These are phyloP conservation scores for Thryonomys swinderianus DNA, from an alignment of 2,113 vertebrate genomes.

Conservation along the genomic window DNA sequence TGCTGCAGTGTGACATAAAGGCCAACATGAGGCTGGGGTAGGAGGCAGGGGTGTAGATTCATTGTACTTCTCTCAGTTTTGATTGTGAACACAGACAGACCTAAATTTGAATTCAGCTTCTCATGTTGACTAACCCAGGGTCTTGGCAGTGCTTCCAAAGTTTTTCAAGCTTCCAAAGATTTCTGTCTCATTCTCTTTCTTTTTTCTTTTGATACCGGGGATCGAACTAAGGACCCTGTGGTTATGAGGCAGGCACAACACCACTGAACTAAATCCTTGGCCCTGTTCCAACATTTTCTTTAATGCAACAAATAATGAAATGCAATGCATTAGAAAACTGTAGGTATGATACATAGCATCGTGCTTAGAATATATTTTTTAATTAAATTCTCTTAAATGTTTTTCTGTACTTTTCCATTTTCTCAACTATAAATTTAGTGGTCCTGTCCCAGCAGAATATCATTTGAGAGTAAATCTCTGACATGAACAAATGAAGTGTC, in stretches of 20 bases:
- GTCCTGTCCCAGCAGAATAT: not conserved
- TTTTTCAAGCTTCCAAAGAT: not conserved
- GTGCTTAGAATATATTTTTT: not conserved
- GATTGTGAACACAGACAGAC: not conserved
- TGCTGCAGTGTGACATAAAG: not conserved
- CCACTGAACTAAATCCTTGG: too few species aligned
- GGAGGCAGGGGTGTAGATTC: rapidly evolving
- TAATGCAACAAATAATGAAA: not conserved
- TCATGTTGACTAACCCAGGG: not conserved
- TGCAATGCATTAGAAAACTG: not conserved
- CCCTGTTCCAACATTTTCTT: not conserved
- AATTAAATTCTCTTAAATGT: not conserved
- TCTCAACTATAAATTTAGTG: not conserved
- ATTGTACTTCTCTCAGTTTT: not conserved
- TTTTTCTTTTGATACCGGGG: too few species aligned
- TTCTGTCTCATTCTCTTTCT: too few species aligned
- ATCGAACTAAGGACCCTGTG: too few species aligned
- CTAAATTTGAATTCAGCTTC: not conserved
- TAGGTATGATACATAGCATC: not conserved
- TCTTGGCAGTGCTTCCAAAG: not conserved
- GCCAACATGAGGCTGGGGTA: not conserved
- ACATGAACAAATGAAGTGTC: not conserved
- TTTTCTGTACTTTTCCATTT: not conserved
- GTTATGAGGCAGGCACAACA: too few species aligned
- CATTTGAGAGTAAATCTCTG: constrained; percentile 11